phyloP scores from a whole-genome alignment of 1,140 invertebrate genomes.

The Triops longicaudatus region DNA sequence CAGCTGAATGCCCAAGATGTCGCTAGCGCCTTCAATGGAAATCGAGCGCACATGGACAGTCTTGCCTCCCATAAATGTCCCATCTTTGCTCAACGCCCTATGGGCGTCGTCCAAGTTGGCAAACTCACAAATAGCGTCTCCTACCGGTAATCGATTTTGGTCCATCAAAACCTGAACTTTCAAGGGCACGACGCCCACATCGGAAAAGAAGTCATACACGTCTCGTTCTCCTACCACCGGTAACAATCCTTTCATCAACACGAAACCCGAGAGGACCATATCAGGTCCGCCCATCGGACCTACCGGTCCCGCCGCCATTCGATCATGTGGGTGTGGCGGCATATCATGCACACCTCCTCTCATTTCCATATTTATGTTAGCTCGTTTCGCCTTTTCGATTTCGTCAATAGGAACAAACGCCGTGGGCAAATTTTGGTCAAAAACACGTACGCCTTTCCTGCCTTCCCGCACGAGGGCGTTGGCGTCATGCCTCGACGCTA shows the following conservation, averaged over 20 bases:
- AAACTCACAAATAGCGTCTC: constrained; percentile 82
- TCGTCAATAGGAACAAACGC: constrained; percentile 7
- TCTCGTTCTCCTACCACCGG: constrained; percentile 61
- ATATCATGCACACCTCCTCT: not conserved
- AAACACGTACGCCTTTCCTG: not conserved
- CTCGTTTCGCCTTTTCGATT: constrained; percentile 9
- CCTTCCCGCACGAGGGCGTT: constrained; percentile 3
- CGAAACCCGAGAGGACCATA: constrained; percentile 28
- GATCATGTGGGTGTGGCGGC: not conserved
- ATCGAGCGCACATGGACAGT: constrained; percentile 57
- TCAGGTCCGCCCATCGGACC: not conserved
- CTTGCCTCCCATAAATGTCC: constrained; percentile 48
- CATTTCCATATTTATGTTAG: not conserved
- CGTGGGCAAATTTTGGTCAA: constrained; percentile 1
- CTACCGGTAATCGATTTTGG: constrained; percentile 49
- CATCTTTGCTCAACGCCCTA: constrained; percentile 60
- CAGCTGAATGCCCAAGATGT: not conserved
- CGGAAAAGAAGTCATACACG: constrained; percentile 67
- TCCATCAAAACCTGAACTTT: constrained; percentile 69
- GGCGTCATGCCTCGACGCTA: constrained; percentile 22
- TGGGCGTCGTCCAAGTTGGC: constrained; percentile 55
- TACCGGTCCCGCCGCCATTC: not conserved
- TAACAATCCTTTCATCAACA: constrained; percentile 66
- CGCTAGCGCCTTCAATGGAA: constrained; percentile 44
- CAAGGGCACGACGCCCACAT: constrained; percentile 61